Conservation (phyloP, 2,888 invertebrate genomes). For the Timandra comae region DNA sequence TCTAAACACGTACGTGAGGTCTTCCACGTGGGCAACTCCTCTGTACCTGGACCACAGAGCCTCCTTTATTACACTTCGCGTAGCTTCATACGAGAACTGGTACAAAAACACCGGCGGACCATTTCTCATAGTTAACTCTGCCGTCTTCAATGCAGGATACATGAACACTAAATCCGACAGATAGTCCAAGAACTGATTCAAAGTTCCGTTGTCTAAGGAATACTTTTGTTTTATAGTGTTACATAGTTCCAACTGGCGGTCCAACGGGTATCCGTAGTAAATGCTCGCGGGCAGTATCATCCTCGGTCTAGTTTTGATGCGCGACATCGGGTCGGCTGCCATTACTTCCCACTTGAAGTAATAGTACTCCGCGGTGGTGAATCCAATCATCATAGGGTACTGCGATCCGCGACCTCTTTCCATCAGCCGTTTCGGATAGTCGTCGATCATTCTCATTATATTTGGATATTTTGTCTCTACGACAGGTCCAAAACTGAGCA, state of each 20-base stretch:
- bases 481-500: slow-evolving; percentile 22
- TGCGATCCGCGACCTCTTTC: slow-evolving; percentile 20
- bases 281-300: slow-evolving; percentile 11
- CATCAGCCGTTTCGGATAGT: slow-evolving; percentile 23
- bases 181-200: slow-evolving; percentile 15
- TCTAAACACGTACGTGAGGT: slow-evolving; percentile 53
- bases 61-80: slow-evolving; percentile 49
- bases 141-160: slow-evolving; percentile 18
- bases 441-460: slow-evolving; percentile 21
- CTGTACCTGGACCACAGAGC: slow-evolving; percentile 26
- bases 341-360: slow-evolving; percentile 9
- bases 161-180: slow-evolving; percentile 18
- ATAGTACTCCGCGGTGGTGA: slow-evolving; percentile 10
- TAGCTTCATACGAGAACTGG: slow-evolving; percentile 56
- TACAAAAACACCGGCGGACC: slow-evolving; percentile 55
- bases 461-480: slow-evolving; percentile 17
- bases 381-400: slow-evolving; percentile 21
- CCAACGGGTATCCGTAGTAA: slow-evolving; percentile 5
- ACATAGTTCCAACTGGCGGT: slow-evolving; percentile 2
- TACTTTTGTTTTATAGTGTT: slow-evolving; percentile 11
- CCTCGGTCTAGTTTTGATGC: slow-evolving; percentile 11
- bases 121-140: slow-evolving; percentile 10
- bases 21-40: slow-evolving; percentile 56
- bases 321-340: no score
- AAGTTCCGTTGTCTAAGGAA: slow-evolving; percentile 13